Percentiles rank a stretch among this genome's conserved stretches.
Conservation (phyloP, 1,140 invertebrate genomes). For the Cyphomyrmex costatus region DNA sequence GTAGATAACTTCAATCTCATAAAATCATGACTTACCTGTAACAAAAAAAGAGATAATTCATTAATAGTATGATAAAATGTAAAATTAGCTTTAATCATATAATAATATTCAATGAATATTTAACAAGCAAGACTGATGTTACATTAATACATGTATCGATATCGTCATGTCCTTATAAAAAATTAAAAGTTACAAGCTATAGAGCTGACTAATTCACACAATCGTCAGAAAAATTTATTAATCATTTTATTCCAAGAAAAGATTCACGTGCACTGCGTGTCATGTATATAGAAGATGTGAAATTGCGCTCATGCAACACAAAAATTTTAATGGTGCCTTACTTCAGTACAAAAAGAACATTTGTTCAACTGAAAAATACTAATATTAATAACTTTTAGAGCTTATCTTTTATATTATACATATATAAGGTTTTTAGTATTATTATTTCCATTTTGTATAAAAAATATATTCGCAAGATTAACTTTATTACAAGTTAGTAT, state of each 20-base stretch:
- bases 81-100: background rate
- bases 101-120: background rate
- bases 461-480: background rate
- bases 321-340: slow-evolving; percentile 9
- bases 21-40: slow-evolving; percentile 78
- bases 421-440: background rate
- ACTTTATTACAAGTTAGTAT: background rate
- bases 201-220: background rate
- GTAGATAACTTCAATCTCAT: slow-evolving; percentile 7
- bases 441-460: background rate
- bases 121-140: background rate
- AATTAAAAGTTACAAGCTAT: background rate
- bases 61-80: slow-evolving; percentile 31
- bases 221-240: background rate
- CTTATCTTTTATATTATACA: background rate
- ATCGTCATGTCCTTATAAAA: background rate
- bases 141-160: background rate
- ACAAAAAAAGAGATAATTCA: slow-evolving; percentile 61
- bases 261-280: background rate
- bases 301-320: background rate
- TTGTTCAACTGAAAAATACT: background rate
- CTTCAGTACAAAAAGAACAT: background rate
- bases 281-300: background rate
- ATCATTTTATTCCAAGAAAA: background rate
- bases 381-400: background rate